A percentile compares a stretch with the other conserved stretches of the same genome.
Conservation (phyloP, 2,888 invertebrate genomes). For the Oegoconia quadripuncta region DNA sequence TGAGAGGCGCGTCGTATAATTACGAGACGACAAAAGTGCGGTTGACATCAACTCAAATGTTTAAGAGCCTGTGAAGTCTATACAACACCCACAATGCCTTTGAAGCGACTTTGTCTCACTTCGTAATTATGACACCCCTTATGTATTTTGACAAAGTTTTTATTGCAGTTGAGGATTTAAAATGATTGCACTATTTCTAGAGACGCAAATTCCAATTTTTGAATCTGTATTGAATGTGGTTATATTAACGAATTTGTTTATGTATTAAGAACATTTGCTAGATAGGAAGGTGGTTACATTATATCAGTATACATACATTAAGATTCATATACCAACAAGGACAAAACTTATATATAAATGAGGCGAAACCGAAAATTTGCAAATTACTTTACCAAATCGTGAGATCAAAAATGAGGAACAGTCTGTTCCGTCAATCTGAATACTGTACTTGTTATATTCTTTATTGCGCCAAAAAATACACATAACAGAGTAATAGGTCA, state of each 20-base stretch:
- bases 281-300: neutral
- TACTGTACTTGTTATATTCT: no score
- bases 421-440: no score
- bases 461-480: no score
- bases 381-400: no score
- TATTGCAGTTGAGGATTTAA: slow-evolving; percentile 16
- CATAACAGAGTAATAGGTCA: no score
- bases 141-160: slow-evolving; percentile 45
- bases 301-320: no score
- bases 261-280: slow-evolving; percentile 1
- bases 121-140: slow-evolving; percentile 74
- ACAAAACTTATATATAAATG: neutral
- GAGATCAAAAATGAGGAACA: no score
- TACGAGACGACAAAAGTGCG: slow-evolving; percentile 62
- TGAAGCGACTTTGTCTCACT: slow-evolving; percentile 74
- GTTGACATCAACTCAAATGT: slow-evolving; percentile 63
- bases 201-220: slow-evolving; percentile 17
- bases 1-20: slow-evolving; percentile 60
- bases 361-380: no score
- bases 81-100: slow-evolving; percentile 69
- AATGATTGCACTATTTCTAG: slow-evolving; percentile 15
- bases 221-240: neutral
- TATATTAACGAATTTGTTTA: no score
- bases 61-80: slow-evolving; percentile 68
- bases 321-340: slow-evolving; percentile 3